These are phyloP conservation scores for Drosophila malerkotliana DNA, from an alignment of 1,140 invertebrate genomes.

Conservation along the genomic window DNA sequence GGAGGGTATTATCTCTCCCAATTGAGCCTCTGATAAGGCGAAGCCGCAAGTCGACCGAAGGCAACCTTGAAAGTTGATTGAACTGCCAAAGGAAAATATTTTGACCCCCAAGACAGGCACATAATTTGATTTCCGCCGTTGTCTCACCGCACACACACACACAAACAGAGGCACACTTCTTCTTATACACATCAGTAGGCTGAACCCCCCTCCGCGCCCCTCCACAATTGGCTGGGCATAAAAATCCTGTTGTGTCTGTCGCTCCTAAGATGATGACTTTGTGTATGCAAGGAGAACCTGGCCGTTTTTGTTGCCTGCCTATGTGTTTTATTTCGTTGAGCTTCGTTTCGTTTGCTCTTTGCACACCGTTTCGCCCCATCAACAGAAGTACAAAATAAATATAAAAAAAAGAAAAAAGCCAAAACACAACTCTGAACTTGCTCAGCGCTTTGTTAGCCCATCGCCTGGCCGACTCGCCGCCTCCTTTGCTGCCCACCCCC, in stretches of 20 bases:
- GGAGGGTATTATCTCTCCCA: slow-evolving; percentile 18
- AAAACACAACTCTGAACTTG: slow-evolving; percentile 70
- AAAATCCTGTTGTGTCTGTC: slow-evolving; percentile 68
- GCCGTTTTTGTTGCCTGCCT: slow-evolving; percentile 29
- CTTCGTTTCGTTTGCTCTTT: slow-evolving; percentile 59
- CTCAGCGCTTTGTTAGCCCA: slow-evolving; percentile 69
- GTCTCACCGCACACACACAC: slow-evolving; percentile 10
- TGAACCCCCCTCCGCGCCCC: slow-evolving; percentile 7
- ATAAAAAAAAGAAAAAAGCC: slow-evolving; percentile 24
- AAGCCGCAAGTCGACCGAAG: not conserved
- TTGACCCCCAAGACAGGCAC: slow-evolving; percentile 61
- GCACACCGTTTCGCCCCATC: slow-evolving; percentile 56
- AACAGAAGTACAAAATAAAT: slow-evolving; percentile 24
- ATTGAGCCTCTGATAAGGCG: slow-evolving; percentile 18
- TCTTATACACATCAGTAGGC: slow-evolving; percentile 11
- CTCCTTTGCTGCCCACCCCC: slow-evolving; percentile 4
- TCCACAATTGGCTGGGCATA: slow-evolving; percentile 40
- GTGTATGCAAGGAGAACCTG: slow-evolving; percentile 48
- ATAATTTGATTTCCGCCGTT: slow-evolving; percentile 67
- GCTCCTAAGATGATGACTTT: slow-evolving; percentile 35
- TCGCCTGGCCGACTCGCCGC: slow-evolving; percentile 46
- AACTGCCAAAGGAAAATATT: slow-evolving; percentile 69
- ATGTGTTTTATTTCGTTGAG: slow-evolving; percentile 50
- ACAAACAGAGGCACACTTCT: not conserved
- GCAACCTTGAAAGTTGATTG: slow-evolving; percentile 78